A percentile compares a stretch with the other conserved stretches of the same genome.
phyloP scores from a whole-genome alignment of 2,888 invertebrate genomes.

The Rotaria magnacalcarata region DNA sequence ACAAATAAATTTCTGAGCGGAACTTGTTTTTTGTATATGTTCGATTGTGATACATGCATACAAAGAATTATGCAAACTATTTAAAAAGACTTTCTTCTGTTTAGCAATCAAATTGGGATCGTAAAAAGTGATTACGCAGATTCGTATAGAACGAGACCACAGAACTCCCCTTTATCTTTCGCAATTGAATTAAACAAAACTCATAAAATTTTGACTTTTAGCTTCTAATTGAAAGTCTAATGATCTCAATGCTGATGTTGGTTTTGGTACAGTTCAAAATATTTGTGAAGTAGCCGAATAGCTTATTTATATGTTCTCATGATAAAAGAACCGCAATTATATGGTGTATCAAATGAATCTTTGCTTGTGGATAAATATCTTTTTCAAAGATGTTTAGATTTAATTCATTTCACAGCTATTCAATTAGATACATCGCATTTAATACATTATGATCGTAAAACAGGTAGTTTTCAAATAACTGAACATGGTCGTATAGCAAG shows the following conservation, averaged over 20 bases:
- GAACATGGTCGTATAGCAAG: slow-evolving; percentile 94
- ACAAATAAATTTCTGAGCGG: too few relatives aligned
- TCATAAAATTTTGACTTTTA: background rate
- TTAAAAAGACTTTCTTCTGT: too few relatives aligned
- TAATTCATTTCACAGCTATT: slow-evolving; percentile 89
- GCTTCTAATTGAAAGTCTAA: slow-evolving; percentile 92
- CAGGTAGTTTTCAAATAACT: slow-evolving; percentile 77
- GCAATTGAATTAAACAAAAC: too few relatives aligned
- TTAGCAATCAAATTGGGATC: too few relatives aligned
- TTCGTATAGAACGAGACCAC: too few relatives aligned
- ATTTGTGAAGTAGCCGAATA: slow-evolving; percentile 84
- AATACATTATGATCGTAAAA: slow-evolving; percentile 74
- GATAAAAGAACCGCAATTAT: slow-evolving; percentile 80
- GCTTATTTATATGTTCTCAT: slow-evolving; percentile 89
- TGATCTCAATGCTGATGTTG: slow-evolving; percentile 94
- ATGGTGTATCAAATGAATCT: slow-evolving; percentile 69
- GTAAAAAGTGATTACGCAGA: too few relatives aligned
- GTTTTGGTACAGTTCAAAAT: slow-evolving; percentile 85
- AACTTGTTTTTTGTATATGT: too few relatives aligned
- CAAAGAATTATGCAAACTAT: too few relatives aligned
- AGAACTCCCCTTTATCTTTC: too few relatives aligned
- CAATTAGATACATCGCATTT: slow-evolving; percentile 87
- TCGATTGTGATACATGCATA: too few relatives aligned
- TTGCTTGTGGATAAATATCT: slow-evolving; percentile 73
- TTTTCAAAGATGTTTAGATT: slow-evolving; percentile 83